These are phyloP conservation scores for Pollenia griseotomentosa DNA, from an alignment of 2,888 invertebrate genomes.

Conservation along the genomic window DNA sequence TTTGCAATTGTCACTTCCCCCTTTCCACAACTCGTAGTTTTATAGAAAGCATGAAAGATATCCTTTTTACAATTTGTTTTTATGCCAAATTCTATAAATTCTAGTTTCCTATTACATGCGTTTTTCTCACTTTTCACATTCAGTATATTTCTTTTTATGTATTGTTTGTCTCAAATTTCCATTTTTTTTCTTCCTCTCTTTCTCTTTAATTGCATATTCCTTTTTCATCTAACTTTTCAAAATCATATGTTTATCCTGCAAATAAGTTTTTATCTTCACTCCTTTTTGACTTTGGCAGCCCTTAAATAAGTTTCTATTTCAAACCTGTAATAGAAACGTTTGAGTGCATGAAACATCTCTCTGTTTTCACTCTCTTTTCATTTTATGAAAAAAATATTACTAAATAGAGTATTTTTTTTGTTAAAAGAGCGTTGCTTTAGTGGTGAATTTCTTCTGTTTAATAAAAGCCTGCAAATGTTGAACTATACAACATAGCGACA, in stretches of 20 bases:
- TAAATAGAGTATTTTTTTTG: too few relatives aligned
- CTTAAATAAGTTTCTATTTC: not conserved
- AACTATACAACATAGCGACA: too few relatives aligned
- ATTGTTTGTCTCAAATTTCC: not conserved
- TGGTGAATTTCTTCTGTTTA: slow-evolving; percentile 9
- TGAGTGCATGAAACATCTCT: slow-evolving; percentile 53
- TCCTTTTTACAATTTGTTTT: slow-evolving; percentile 19
- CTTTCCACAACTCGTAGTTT: too few relatives aligned
- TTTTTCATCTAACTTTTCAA: not conserved
- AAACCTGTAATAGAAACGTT: slow-evolving; percentile 18
- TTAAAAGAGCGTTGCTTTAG: slow-evolving; percentile 1
- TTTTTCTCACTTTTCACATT: not conserved
- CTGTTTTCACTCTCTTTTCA: not conserved
- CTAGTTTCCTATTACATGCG: slow-evolving; percentile 11
- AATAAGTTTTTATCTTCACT: not conserved
- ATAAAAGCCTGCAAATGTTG: not conserved
- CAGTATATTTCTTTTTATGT: not conserved
- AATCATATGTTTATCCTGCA: slow-evolving; percentile 43
- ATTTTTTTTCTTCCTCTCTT: not conserved
- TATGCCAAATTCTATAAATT: slow-evolving; percentile 7
- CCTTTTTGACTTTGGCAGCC: not conserved
- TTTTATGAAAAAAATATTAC: not conserved
- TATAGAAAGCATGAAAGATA: slow-evolving; percentile 3
- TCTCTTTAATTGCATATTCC: not conserved
- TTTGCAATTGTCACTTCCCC: too few relatives aligned